Evolutionary conservation across 2,113 vertebrate genomes (phyloP), one percentile per base, ranked within the genome.

Genomic region (Peucedramus taeniatus): DNA sequence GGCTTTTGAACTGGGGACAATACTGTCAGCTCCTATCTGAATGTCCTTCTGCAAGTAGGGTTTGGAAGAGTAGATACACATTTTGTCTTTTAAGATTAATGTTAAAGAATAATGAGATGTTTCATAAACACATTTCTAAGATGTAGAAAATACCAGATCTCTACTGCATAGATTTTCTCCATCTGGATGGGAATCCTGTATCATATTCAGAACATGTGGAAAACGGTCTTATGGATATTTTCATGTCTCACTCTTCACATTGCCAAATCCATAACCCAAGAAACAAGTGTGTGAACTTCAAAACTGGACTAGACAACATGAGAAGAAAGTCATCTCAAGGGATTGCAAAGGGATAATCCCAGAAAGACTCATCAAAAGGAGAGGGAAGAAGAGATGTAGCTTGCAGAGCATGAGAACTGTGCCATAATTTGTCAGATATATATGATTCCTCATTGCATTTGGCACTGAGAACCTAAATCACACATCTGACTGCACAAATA

Each of bases 321-420:
- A 84, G 59, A 40, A 83, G 28, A 60, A 87, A 57, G 24, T 35
- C 10, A 69, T 21, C 24, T 89, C 35, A 13, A 70, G 28, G 15
- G 9, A 70, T 39, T 9, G 10, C 45, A 78, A 61, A 56, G 21
- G 9, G 24, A 39, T 78, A 82, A 78, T 61, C 22, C 21, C 54
- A 61, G 16, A 10, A 61, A 90, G 80, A 65, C 8, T 74, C 40
- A 39, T 35, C 61, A 84, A 60, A 88, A 86, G 33, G 19, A 66
- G 15, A 70, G 6, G 15, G 8, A 70, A 78, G 27, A 66, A 78
- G 8, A 49, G 28, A 28, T 7, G 7, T 9, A 10, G 35, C 35
- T 79, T 42, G 15, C 18, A 90, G 6, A 89, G 17, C 35, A 53
- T 7, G n/a, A 72, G 21, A 24, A 56, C 45, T 0, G 0, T 37